Evolutionary conservation across 2,888 invertebrate genomes (phyloP).

Genomic region (Dynastes grantii): DNA sequence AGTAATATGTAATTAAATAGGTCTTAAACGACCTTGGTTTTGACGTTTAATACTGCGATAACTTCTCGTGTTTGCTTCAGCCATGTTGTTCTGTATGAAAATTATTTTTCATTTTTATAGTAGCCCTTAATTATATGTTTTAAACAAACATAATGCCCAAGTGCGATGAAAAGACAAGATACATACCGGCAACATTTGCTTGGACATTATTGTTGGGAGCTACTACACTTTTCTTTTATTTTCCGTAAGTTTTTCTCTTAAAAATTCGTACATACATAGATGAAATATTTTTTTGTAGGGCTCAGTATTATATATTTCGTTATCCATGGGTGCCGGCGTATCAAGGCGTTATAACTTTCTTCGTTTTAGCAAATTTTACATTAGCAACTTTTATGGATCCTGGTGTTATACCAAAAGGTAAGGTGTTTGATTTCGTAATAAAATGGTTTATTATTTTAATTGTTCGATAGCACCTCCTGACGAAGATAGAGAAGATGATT

Average conservation of each 20-base stretch:
- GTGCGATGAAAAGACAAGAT: conserved; percentile 97
- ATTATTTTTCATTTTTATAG: conserved; percentile 63
- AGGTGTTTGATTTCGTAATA: not conserved
- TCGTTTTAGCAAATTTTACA: conserved; percentile 98
- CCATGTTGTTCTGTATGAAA: conserved; percentile 69
- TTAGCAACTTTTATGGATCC: conserved; percentile 99
- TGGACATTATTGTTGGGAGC: conserved; percentile 96
- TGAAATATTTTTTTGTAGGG: conserved; percentile 73
- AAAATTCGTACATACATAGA: conserved; percentile 29
- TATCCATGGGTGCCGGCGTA: conserved; percentile 94
- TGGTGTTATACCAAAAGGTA: conserved; percentile 98
- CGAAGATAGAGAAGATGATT: conserved; percentile 98
- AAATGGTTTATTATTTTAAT: conserved; percentile 13
- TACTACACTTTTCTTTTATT: conserved; percentile 96
- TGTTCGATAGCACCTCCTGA: conserved; percentile 87
- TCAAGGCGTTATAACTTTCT: conserved; percentile 96
- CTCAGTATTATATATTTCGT: conserved; percentile 86
- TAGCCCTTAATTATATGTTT: conserved; percentile 64
- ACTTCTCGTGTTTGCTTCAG: conserved; percentile 63
- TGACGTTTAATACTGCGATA: conserved; percentile 55
- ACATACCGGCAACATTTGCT: conserved; percentile 98
- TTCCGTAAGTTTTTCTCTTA: conserved; percentile 86
- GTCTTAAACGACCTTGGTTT: conserved; percentile 51
- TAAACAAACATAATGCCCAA: conserved; percentile 84
- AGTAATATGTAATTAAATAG: conserved; percentile 14